A percentile compares a stretch with the other conserved stretches of the same genome.
phyloP scores from a whole-genome alignment of 2,797 vertebrate species.

The Hypotaenidia philippensis region DNA sequence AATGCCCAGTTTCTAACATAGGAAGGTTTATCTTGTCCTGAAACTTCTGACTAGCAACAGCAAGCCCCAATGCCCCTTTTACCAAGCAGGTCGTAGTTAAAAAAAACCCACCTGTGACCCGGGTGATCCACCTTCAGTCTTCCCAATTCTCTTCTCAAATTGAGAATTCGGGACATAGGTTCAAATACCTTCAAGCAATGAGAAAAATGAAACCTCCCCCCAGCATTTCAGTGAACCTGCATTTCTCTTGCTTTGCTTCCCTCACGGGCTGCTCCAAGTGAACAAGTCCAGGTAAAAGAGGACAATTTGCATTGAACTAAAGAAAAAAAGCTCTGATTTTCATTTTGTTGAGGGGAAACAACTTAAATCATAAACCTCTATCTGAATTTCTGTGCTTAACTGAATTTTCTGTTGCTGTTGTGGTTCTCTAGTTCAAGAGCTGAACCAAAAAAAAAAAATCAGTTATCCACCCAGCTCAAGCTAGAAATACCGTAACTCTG shows the following conservation, averaged over 20 bases:
- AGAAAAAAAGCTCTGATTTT: neutral
- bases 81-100: rapidly evolving
- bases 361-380: neutral
- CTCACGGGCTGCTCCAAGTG: neutral
- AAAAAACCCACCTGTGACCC: neutral
- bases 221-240: neutral
- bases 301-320: neutral
- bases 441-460: conserved; percentile 31
- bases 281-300: neutral
- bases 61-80: neutral
- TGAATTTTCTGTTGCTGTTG: neutral
- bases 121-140: neutral
- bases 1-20: neutral
- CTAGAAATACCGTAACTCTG: neutral
- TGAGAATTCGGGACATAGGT: neutral
- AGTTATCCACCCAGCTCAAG: neutral
- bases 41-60: neutral
- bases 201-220: neutral
- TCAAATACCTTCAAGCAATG: neutral
- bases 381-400: neutral
- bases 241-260: neutral
- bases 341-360: neutral
- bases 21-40: neutral
- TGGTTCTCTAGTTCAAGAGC: conserved; percentile 9
- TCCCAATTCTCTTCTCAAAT: neutral